Evolutionary conservation across 1,140 invertebrate genomes (phyloP).

Genomic region (Drosophila ironensis): DNA sequence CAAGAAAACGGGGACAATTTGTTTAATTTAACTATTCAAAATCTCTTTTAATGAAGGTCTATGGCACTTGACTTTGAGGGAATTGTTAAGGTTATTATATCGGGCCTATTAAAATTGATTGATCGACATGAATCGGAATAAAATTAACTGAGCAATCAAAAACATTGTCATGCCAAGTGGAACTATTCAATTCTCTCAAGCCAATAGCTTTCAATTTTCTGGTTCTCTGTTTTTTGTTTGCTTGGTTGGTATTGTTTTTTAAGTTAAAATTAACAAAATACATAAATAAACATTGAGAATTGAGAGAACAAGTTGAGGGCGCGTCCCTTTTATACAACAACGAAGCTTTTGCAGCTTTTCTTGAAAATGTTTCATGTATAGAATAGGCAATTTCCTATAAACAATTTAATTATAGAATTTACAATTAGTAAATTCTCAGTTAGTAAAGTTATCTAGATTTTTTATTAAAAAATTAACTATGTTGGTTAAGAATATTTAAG

Average conservation of each 20-base stretch:
- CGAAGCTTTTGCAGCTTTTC: conserved; percentile 22
- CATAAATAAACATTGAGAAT: conserved; percentile 22
- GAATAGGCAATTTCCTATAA: neutral
- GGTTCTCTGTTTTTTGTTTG: neutral
- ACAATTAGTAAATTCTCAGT: neutral
- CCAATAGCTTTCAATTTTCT: neutral
- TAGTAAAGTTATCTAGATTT: neutral
- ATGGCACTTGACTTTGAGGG: no score
- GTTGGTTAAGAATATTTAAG: neutral
- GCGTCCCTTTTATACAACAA: conserved; percentile 23
- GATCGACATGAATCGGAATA: neutral
- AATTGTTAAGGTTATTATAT: no score
- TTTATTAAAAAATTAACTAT: neutral
- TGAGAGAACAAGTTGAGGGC: conserved; percentile 7
- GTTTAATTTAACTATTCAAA: no score
- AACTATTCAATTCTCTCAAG: neutral
- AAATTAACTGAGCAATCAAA: neutral
- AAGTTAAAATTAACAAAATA: conserved; percentile 36
- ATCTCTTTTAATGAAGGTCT: no score
- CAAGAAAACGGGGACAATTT: no score
- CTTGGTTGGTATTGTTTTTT: neutral
- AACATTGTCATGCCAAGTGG: conserved; percentile 2
- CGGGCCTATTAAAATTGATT: no score
- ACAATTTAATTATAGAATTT: no score
- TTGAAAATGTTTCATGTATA: neutral